These are phyloP conservation scores for Stichodactyla mertensii DNA, from an alignment of 64 coral and sea anemone genomes.

Conservation along the genomic window DNA sequence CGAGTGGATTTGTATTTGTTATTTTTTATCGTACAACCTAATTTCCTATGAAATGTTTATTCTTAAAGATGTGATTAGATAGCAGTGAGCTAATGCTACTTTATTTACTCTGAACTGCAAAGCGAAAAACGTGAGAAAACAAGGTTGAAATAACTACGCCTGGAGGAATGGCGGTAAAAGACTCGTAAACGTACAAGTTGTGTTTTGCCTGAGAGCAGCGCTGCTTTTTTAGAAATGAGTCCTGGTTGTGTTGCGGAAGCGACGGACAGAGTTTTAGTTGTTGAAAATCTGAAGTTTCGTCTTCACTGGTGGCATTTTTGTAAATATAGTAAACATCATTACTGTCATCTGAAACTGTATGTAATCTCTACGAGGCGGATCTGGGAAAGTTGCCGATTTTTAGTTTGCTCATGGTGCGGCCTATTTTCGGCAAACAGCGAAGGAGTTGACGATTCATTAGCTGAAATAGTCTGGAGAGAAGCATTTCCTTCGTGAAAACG, in stretches of 20 bases:
- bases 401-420: neutral
- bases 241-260: neutral
- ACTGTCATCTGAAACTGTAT: neutral
- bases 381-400: neutral
- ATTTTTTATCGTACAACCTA: neutral
- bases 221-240: neutral
- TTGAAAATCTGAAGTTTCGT: neutral
- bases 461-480: constrained; percentile 5
- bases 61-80: neutral
- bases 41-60: neutral
- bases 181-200: neutral
- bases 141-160: neutral
- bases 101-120: neutral
- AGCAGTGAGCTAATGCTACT: neutral
- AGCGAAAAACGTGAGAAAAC: neutral
- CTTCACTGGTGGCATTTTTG: neutral
- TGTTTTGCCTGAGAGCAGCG: neutral
- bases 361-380: neutral
- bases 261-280: neutral
- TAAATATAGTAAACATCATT: constrained; percentile 7
- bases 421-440: constrained; percentile 1
- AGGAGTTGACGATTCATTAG: constrained; percentile 21
- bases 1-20: neutral
- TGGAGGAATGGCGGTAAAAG: neutral
- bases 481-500: constrained; percentile 13